Conservation (phyloP, 2,113 vertebrate species). For the Lagenorhynchus albirostris region DNA sequence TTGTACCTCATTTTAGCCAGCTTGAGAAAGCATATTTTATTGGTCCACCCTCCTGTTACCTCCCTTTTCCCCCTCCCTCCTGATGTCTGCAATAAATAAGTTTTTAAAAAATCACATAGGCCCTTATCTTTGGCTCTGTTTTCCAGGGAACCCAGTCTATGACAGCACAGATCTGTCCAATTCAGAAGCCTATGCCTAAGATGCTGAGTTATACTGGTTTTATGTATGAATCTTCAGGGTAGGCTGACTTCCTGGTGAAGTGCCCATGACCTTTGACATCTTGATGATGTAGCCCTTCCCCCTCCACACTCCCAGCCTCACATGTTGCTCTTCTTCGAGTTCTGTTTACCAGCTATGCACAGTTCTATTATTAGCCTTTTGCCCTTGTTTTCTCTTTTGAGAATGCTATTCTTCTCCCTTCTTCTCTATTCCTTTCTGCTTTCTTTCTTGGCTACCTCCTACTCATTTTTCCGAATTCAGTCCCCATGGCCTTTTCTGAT, state of each 20-base stretch:
- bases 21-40: background rate
- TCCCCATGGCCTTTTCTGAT: background rate
- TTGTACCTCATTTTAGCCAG: background rate
- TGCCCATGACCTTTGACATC: background rate
- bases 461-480: background rate
- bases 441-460: background rate
- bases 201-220: background rate
- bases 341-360: background rate
- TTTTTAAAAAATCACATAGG: background rate
- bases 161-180: background rate
- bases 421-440: background rate
- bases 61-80: background rate
- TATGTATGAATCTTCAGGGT: background rate
- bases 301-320: background rate
- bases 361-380: background rate
- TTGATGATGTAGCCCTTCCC: background rate
- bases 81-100: background rate
- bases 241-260: background rate
- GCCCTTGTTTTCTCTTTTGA: background rate
- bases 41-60: background rate
- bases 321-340: background rate
- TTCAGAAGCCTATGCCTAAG: background rate
- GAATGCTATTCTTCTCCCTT: background rate
- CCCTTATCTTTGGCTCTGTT: background rate
- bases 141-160: background rate